Base-by-base conservation (phyloP, 2,888 invertebrate genomes). In the Anthrax anthrax region DNA sequence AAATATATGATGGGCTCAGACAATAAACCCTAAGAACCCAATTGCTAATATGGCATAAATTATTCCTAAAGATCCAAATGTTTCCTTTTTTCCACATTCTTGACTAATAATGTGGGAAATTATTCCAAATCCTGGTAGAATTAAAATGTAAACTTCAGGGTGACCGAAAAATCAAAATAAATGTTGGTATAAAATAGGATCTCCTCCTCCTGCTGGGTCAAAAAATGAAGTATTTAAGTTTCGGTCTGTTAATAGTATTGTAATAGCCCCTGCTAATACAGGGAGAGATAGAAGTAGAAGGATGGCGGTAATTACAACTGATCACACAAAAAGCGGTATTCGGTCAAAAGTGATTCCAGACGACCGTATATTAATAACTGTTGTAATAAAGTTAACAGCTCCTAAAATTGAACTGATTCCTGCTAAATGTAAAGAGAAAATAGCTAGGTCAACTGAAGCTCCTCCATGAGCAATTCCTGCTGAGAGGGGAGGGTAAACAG, bases 151-250 rank as follows among this genome's bases (percentile, higher is more conserved):
- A 51, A 87, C 84, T 77, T 87, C 85, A 12, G 85, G 86, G 47
- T 87, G 86, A 0, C 85, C 86, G 76, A 87, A 88, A 71, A 87
- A 87, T 78, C 85, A 87, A 71, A 88, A 85, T 74, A 86, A 70
- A 65, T 87, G 84, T 76, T 86, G 84, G 46, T 81, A 86, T 56
- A 87, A 56, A 69, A 87, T 77, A 3, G 84, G 85, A 47, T 87
- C 85, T 45, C 85, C 86, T 27, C 85, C 86, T 50, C 83, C 84
- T 0, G 76, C 73, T 0, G 84, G 84, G 34, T 86, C 83, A 75
- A 86, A 87, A 67, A 87, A 87, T 1, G 81, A 77, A 1, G 84
- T 84, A 72, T 84, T 84, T 64, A 85, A 63, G 69, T 87, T 85
- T 62, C 84, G 84, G 59, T 86, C 84, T 3, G 80, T 81, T 65